A percentile compares a stretch with the other conserved stretches of the same genome.
Conservation (phyloP, 53 echinoderm and acorn worm species). For the Arbacia lixula region DNA sequence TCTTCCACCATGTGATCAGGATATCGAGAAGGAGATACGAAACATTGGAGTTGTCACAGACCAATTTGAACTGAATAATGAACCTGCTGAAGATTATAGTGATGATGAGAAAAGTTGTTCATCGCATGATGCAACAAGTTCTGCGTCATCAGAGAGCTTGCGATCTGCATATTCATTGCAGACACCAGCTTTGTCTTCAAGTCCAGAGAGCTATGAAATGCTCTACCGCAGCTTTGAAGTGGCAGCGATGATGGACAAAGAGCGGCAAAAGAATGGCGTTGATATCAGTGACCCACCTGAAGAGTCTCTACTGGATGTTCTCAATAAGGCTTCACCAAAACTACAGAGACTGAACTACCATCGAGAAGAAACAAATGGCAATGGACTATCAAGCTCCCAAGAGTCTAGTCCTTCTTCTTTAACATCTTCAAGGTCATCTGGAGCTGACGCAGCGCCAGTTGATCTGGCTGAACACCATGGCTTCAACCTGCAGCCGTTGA, state of each 20-base stretch:
- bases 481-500: not conserved
- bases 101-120: slow-evolving; percentile 48
- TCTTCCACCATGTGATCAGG: slow-evolving; percentile 31
- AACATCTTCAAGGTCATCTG: slow-evolving; percentile 21
- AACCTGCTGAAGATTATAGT: slow-evolving; percentile 27
- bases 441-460: not conserved
- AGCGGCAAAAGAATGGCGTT: slow-evolving; percentile 63
- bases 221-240: slow-evolving; percentile 97
- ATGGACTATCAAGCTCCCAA: slow-evolving; percentile 42
- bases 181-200: slow-evolving; percentile 73
- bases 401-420: slow-evolving; percentile 50
- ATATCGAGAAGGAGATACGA: slow-evolving; percentile 39
- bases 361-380: slow-evolving; percentile 38
- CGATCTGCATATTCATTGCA: slow-evolving; percentile 72
- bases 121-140: slow-evolving; percentile 35
- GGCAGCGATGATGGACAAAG: slow-evolving; percentile 76
- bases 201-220: slow-evolving; percentile 96
- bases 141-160: slow-evolving; percentile 65
- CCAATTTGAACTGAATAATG: slow-evolving; percentile 27
- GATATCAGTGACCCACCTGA: slow-evolving; percentile 20
- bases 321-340: slow-evolving; percentile 84
- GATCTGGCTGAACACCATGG: not conserved
- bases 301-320: slow-evolving; percentile 66
- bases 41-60: slow-evolving; percentile 53
- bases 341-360: slow-evolving; percentile 67